Evolutionary conservation across 2,797 vertebrate species (phyloP), one percentile per base, ranked within the genome.

Genomic region (Cheirogaleus major): DNA sequence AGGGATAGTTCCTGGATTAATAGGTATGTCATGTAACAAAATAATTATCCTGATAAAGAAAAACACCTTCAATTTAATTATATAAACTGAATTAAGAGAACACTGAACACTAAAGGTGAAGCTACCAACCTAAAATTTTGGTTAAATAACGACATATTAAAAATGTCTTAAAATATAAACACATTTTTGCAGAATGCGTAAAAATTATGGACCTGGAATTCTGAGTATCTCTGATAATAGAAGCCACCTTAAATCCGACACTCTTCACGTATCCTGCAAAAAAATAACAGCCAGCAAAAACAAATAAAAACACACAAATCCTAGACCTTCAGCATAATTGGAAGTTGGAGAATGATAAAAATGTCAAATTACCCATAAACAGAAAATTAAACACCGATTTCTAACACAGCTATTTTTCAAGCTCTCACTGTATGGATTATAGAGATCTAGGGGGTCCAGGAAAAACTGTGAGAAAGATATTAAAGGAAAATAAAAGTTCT

Each of bases 311-410:
- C 4, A 90, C 8, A 80, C 20, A 70, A 87, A 65, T 82, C 32
- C 15, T 50, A 70, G 27, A 30, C 45, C 80, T 79, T 87, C 6
- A 55, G 48, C 8, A 48, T 63, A 75, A 86, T 41, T 78, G 13
- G 35, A 83, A 90, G 30, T 30, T 84, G 18, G 20, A 90, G n/a
- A 89, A 80, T 43, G 86, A 89, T 63, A 82, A 92, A 97, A 88
- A 76, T 89, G 65, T 83, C 48, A 91, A 79, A 59, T 88, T 88
- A 76, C 6, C 23, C 65, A 10, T 83, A 87, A 89, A 91, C 2
- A 93, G 57, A 96, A 90, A 85, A 73, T 91, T 82, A 95, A 91
- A 82, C 14, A 95, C 17, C 35, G 76, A 48, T 83, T 90, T 83
- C 27, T 43, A 94, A 73, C 15, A 61, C 30, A 96, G 14, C 18